Evolutionary conservation across 1,140 invertebrate species (phyloP), one percentile per base, ranked within the genome.

Genomic region (Dendroctonus valens): DNA sequence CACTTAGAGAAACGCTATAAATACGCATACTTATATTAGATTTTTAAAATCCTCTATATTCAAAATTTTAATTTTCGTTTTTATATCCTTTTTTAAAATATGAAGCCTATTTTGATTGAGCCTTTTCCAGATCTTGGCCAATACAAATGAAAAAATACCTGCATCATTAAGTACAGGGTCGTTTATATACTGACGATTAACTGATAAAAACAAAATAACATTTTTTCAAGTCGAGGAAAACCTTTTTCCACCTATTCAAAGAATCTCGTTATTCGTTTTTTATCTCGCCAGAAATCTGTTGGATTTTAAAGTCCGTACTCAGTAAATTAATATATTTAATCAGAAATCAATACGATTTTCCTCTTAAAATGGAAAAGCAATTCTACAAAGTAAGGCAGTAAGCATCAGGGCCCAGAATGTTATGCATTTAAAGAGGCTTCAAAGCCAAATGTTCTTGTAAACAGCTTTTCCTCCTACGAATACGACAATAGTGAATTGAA

Each of bases 361-460:
- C 51, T 59, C 59, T 65, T 65, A 65, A 49, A 59, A 52, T 57
- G 64, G 58, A 67, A 67, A 67, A 54, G 52, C 65, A 67, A 67
- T 67, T 55, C 65, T 59, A 52, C 54, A 65, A 65, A 59, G 63
- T 60, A 67, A 67, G 51, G 65, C 51, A 54, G 57, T 60, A 67
- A 67, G 65, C 51, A 67, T 60, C 58, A 42, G 14, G 52, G 37
- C 58, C 49, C 41, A 44, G 41, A 67, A 67, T 67, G 65, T 67
- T 67, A 67, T 67, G 65, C 65, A 67, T 67, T 67, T 67, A 67
- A 67, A 67, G 57, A 54, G 65, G 50, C 41, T 67, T 67, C 65
- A 67, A 58, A 59, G 55, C 44, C 59, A 65, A 65, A 65, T 59
- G 64, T 65, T 58, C 55, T 52, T 65, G 64, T 57, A 59, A 65